Evolutionary conservation across 1,140 invertebrate species (phyloP), one percentile per base, ranked within the genome.

Genomic region (Eciton burchellii): DNA sequence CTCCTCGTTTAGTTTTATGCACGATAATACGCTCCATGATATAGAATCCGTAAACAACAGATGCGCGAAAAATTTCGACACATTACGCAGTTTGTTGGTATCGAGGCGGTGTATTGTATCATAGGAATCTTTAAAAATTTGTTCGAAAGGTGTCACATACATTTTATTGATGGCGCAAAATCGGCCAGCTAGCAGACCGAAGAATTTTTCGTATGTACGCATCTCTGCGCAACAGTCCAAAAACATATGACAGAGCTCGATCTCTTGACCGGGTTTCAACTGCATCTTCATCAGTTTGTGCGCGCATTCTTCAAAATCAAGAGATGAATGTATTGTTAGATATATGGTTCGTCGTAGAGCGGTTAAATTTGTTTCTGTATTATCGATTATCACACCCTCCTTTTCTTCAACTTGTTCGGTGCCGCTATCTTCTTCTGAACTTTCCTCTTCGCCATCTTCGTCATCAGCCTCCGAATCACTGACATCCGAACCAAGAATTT

Each of bases 241-340:
- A 88, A 99, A 99, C 99, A 99, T 99, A 92, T 99, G 98, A 92
- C 99, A 99, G 0, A 99, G 94, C 94, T 99, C 99, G 41, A 96
- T 95, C 94, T 98, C 97, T 92, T 98, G 97, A 0, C 97, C 97
- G 3, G 97, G 98, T 93, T 99, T 99, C 9, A 99, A 92, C 82
- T 99, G 97, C 97, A 99, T 97, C 94, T 99, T 99, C 94, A 99
- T 96, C 5, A 99, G 92, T 94, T 99, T 99, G 91, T 99, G 99
- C 24, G 98, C 98, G 94, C 98, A 99, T 95, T 99, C 99, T 93
- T 99, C 99, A 95, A 98, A 99, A 92, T 99, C 98, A 85, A 99
- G 96, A 94, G 98, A 99, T 0, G 99, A 99, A 90, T 99, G 99
- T 79, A 99, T 99, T 0, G 99, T 99, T 29, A 99, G 94, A 94